Conservation (phyloP, 2,113 vertebrate genomes). For the Phylloscopus trochiloides region DNA sequence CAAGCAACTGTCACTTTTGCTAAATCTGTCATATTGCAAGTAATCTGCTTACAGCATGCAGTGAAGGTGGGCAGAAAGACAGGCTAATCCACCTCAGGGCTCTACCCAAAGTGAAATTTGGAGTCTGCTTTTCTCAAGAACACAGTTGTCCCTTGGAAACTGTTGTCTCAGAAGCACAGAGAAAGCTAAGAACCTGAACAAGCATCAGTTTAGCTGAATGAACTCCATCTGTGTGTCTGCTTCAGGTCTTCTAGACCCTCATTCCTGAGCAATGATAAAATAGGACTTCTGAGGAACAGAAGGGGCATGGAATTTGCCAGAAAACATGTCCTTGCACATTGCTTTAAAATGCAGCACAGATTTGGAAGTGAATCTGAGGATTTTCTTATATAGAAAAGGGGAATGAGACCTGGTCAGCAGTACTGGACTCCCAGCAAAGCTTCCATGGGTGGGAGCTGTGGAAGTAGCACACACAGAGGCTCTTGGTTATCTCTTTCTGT, state of each 20-base stretch:
- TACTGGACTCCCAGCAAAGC: background rate
- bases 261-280: background rate
- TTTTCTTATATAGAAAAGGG: background rate
- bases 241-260: background rate
- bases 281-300: background rate
- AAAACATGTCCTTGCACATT: background rate
- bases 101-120: conserved; percentile 11
- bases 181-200: background rate
- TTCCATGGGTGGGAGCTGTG: background rate
- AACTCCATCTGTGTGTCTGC: background rate
- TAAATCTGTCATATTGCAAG: conserved; percentile 12
- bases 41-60: conserved; percentile 28
- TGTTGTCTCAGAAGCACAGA: background rate
- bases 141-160: background rate
- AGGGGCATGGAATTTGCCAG: background rate
- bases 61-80: background rate
- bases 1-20: conserved; percentile 27
- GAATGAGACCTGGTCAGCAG: background rate
- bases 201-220: background rate
- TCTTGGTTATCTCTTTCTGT: background rate
- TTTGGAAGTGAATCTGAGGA: background rate
- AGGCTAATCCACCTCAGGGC: background rate
- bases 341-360: background rate
- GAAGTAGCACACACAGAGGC: background rate
- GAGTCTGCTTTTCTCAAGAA: background rate